Base-by-base conservation (phyloP, 2,888 invertebrate genomes). In the Baronia brevicornis region DNA sequence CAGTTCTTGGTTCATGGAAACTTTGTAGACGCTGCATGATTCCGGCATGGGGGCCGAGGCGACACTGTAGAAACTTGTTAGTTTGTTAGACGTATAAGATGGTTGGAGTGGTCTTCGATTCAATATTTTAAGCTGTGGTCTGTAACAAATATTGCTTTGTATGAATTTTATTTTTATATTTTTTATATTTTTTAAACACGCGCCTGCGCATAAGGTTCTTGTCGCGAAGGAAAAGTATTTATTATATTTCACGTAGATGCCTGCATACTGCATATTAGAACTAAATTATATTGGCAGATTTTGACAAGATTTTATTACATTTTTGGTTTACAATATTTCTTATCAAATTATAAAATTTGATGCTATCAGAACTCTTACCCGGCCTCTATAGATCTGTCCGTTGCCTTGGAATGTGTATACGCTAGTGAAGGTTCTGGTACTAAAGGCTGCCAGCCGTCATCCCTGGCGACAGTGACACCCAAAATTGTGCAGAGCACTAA, bases 21-120 rank as follows among this genome's bases (percentile, higher is more conserved):
- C 88, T 57, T 92, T 91, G 68, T 90, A 89, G 3, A 91, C 84
- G 38, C 89, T 86, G 62, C 91, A 91, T 2, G 85, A 70, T 48
- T 90, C 89, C 26, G 77, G 64, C 1, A 61, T 52, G 2, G 67
- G 47, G 0, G 54, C 44, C 0, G 65, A 39, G 0, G 58, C 57
- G 0, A 48, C 36, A 33, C 51, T 52, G 29, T 39, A 48, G 3
- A 45, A 34, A 8, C 43, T 54, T 2, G 51, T 45, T 2, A 60
- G 39, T 42, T 71, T 72, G 47, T 62, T 71, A 11, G 51, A 51
- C 2, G 60, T 39, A 33, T 55, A 68, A 3, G 61, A 51, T 3
- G 36, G 14, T 3, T 20, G 36, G 4, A 34, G n/a, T 0, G 75
- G 79, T 7, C 70, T 61, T 8, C 75, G 57, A 43, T 80, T 79